These are phyloP conservation scores for Myiotriccus ornatus DNA, from an alignment of 2,797 vertebrate species.

Conservation along the genomic window DNA sequence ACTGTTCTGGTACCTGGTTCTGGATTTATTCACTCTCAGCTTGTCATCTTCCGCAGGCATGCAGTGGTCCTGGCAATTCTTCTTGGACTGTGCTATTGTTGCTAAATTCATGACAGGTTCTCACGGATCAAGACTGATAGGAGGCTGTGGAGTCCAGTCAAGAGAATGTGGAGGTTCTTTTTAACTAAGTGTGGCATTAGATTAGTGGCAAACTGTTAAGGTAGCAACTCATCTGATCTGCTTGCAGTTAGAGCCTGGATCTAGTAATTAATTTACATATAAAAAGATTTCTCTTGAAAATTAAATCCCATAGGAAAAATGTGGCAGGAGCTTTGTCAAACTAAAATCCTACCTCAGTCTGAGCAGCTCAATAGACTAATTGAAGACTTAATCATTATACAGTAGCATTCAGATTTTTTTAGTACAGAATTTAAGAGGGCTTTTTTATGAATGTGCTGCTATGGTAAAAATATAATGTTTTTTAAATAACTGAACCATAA, in stretches of 20 bases:
- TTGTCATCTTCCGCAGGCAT: constrained; percentile 11
- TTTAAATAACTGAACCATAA: not conserved
- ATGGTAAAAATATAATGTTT: not conserved
- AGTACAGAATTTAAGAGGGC: not conserved
- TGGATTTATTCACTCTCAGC: constrained; percentile 50
- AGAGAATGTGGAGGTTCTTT: not conserved
- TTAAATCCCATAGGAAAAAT: not conserved
- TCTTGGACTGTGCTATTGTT: not conserved
- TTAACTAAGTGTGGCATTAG: not conserved
- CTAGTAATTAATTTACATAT: not conserved
- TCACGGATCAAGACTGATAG: not conserved
- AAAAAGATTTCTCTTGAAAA: not conserved
- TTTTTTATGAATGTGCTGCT: not conserved
- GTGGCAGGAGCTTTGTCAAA: not conserved
- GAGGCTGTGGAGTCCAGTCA: not conserved
- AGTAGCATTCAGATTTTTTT: not conserved
- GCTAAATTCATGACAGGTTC: not conserved
- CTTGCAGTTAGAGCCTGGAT: not conserved
- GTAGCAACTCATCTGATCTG: not conserved
- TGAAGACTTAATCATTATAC: not conserved
- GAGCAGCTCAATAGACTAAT: not conserved
- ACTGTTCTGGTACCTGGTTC: constrained; percentile 39
- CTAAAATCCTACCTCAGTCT: not conserved
- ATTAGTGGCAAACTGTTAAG: not conserved
- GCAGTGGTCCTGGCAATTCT: not conserved